Evolutionary conservation across 1,140 invertebrate genomes (phyloP), one percentile per base, ranked within the genome.

Genomic region (Grapholita molesta): DNA sequence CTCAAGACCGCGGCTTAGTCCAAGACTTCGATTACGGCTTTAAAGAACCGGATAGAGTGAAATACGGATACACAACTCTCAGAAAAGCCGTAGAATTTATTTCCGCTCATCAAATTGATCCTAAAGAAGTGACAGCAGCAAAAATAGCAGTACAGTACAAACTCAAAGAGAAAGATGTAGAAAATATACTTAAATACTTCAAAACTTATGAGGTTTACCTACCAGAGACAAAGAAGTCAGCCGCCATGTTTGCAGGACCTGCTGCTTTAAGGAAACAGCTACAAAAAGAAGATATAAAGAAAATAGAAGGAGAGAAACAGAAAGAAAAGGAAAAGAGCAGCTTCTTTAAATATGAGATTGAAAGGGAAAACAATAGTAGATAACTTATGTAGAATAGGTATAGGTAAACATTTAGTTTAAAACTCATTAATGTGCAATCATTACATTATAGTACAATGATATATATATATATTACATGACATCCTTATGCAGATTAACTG

Each of bases 101-200:
- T 25, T 85, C 87, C 0, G 88, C 94, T 28, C 92, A 96, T 84
- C 92, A 94, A 72, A 69, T 80, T 0, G 93, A 96, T 77, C 93
- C 95, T 0, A 79, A 88, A 42, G 89, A 89, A 52, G 92, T 94
- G 75, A 94, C 90, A 11, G 77, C 90, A 23, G 82, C 91, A 23
- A 91, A 88, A 81, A 95, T 97, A 83, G 94, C 96, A 0, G 77
- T 88, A 53, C 90, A 96, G 68, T 95, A 96, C 82, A 94, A 95
- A 80, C 70, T 97, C 32, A 93, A 94, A 69, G 84, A 91, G 76
- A 89, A 94, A 76, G 83, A 93, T 78, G 92, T 95, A 70, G 91
- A 78, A 67, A 80, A 70, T 67, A 83, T 89, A 73, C 69, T 91
- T 5, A 90, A 90, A 75, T 89, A 90, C 68, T 90, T 86, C 64